Evolutionary conservation across 2,888 invertebrate genomes (phyloP).

Genomic region (Dendrolimus pini): DNA sequence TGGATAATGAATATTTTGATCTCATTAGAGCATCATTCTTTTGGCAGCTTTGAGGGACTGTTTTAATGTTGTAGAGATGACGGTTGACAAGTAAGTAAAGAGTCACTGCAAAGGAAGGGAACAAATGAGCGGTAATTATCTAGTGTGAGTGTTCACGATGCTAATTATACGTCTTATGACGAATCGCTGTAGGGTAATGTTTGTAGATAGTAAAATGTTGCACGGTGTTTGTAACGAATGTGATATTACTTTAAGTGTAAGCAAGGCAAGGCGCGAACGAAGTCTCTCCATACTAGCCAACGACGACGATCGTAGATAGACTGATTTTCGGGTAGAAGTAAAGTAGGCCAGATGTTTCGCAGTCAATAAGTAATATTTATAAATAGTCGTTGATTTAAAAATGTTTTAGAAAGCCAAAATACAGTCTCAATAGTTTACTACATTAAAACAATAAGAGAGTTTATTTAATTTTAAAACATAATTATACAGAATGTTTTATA

Average conservation of each 20-base stretch:
- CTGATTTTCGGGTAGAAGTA: constrained; percentile 73
- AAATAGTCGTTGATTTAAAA: constrained; percentile 59
- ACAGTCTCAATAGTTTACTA: constrained; percentile 66
- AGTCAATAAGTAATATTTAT: constrained; percentile 60
- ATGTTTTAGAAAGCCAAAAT: constrained; percentile 62
- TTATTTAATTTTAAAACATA: constrained; percentile 74
- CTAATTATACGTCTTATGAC: neutral
- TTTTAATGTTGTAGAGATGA: neutral
- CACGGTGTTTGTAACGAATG: constrained; percentile 55
- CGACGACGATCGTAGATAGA: constrained; percentile 62
- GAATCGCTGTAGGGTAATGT: constrained; percentile 17
- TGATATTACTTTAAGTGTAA: constrained; percentile 70
- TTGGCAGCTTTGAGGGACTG: neutral
- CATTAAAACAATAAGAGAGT: constrained; percentile 67
- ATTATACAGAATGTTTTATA: constrained; percentile 74
- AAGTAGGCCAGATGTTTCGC: constrained; percentile 62
- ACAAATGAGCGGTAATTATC: constrained; percentile 1
- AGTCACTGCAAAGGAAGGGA: neutral
- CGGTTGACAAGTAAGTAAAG: neutral
- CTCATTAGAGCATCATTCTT: neutral
- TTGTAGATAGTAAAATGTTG: constrained; percentile 27
- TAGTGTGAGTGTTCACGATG: constrained; percentile 1
- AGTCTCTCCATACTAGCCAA: constrained; percentile 52
- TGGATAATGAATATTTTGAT: neutral
- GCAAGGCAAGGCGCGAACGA: constrained; percentile 31